Percentiles rank a stretch among this genome's conserved stretches.
Conservation (phyloP, 2,797 vertebrate genomes). For the Chelon auratus region DNA sequence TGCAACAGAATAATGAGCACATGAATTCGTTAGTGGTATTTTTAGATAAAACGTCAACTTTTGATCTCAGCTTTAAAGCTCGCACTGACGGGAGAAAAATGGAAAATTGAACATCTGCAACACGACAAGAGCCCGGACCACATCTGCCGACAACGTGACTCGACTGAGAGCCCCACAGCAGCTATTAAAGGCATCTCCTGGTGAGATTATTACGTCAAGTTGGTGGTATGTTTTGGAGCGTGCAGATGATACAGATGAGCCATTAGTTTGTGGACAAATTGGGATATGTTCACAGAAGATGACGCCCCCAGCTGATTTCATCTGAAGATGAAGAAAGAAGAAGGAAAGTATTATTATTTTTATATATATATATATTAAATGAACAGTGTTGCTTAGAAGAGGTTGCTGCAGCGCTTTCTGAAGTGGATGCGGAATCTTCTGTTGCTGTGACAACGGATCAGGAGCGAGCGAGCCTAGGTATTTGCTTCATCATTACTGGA, state of each 20-base stretch:
- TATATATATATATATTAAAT: not conserved
- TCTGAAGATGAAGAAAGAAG: too few relatives aligned
- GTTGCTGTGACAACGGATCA: slow-evolving; percentile 71
- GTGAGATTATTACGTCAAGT: not conserved
- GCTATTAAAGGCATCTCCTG: not conserved
- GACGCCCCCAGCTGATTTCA: too few relatives aligned
- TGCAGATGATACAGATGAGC: too few relatives aligned
- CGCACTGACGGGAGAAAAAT: not conserved
- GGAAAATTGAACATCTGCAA: not conserved
- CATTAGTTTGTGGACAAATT: too few relatives aligned
- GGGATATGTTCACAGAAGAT: too few relatives aligned
- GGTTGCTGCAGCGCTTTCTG: slow-evolving; percentile 30
- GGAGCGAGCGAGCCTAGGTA: slow-evolving; percentile 29
- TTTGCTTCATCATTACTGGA: slow-evolving; percentile 60
- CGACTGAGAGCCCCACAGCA: not conserved
- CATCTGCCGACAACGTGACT: not conserved
- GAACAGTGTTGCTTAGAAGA: not conserved
- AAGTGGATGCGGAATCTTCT: slow-evolving; percentile 33
- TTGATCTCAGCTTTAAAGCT: not conserved
- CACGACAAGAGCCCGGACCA: not conserved
- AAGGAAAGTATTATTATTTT: not conserved
- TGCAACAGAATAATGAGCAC: not conserved
- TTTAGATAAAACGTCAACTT: not conserved
- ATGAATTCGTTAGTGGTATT: not conserved
- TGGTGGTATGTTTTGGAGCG: too few relatives aligned